Conservation (phyloP, 1,140 invertebrate genomes). For the Drosophila littoralis region DNA sequence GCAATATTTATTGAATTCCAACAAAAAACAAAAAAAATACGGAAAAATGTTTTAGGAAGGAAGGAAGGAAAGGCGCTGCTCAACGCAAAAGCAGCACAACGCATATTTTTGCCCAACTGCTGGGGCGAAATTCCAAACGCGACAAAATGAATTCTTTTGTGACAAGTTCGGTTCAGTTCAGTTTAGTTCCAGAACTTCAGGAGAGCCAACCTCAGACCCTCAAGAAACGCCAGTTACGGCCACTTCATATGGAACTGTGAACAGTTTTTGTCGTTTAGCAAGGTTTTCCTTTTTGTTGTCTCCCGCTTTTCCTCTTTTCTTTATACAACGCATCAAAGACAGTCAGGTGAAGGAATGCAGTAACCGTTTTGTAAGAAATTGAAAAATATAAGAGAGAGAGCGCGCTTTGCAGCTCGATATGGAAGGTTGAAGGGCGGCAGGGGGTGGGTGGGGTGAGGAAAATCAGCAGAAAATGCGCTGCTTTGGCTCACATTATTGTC, state of each 20-base stretch:
- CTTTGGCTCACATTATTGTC: constrained; percentile 77
- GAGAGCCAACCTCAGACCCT: neutral
- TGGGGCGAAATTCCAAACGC: constrained; percentile 62
- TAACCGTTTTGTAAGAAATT: constrained; percentile 75
- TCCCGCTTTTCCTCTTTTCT: constrained; percentile 2
- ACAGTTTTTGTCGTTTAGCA: constrained; percentile 11
- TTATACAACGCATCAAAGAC: constrained; percentile 68
- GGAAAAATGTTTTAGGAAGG: constrained; percentile 8
- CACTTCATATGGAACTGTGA: constrained; percentile 42
- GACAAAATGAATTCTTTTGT: constrained; percentile 82
- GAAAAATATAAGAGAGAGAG: constrained; percentile 66
- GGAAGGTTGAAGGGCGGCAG: constrained; percentile 1
- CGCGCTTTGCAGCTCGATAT: constrained; percentile 7
- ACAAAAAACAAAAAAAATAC: constrained; percentile 24
- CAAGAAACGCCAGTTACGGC: constrained; percentile 33
- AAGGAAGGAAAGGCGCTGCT: constrained; percentile 30
- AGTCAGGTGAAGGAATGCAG: constrained; percentile 80
- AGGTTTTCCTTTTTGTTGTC: constrained; percentile 21
- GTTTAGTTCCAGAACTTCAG: constrained; percentile 43
- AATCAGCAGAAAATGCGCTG: constrained; percentile 76
- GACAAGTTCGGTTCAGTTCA: constrained; percentile 57
- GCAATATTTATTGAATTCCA: constrained; percentile 81
- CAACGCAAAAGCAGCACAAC: constrained; percentile 56
- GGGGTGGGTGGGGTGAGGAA: constrained; percentile 11
- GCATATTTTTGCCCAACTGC: constrained; percentile 57